Percentiles rank a stretch among this genome's conserved stretches.
These are phyloP conservation scores for Sebastes goodei DNA, from an alignment of 2,797 vertebrate genomes.

Conservation along the genomic window DNA sequence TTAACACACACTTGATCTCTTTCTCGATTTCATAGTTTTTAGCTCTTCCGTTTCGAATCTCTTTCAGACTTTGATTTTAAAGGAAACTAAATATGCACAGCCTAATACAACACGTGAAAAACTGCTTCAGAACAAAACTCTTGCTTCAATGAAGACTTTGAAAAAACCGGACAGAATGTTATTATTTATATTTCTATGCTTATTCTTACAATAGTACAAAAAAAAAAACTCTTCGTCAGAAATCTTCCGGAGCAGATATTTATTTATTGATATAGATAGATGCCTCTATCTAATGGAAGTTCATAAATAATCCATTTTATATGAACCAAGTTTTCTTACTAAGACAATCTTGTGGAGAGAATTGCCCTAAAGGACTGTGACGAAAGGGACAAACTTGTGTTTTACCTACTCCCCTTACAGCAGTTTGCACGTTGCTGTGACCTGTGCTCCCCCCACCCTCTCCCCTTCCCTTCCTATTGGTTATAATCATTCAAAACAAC, in stretches of 20 bases:
- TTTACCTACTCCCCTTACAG: conserved; percentile 78
- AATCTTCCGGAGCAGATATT: conserved; percentile 78
- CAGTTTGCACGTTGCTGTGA: conserved; percentile 76
- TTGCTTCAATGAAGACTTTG: conserved; percentile 67
- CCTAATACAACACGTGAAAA: conserved; percentile 73
- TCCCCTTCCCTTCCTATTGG: conserved; percentile 35
- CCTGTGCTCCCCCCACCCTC: conserved; percentile 40
- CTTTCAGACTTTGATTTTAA: conserved; percentile 73
- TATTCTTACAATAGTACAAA: conserved; percentile 72
- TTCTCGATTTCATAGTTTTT: conserved; percentile 61
- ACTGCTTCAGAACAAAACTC: conserved; percentile 69
- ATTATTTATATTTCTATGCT: conserved; percentile 82
- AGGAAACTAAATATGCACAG: conserved; percentile 85
- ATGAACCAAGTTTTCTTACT: conserved; percentile 75
- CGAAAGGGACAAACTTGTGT: conserved; percentile 69
- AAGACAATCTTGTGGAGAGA: conserved; percentile 78
- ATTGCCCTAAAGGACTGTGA: conserved; percentile 64
- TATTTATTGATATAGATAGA: conserved; percentile 81
- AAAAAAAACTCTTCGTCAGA: conserved; percentile 69
- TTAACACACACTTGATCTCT: conserved; percentile 34
- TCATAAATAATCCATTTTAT: conserved; percentile 75
- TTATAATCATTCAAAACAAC: conserved; percentile 38
- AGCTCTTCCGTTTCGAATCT: conserved; percentile 66
- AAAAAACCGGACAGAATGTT: conserved; percentile 74
- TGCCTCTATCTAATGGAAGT: conserved; percentile 71